These are phyloP conservation scores for Varanus salvator DNA, from an alignment of 2,113 vertebrate genomes.

Conservation along the genomic window DNA sequence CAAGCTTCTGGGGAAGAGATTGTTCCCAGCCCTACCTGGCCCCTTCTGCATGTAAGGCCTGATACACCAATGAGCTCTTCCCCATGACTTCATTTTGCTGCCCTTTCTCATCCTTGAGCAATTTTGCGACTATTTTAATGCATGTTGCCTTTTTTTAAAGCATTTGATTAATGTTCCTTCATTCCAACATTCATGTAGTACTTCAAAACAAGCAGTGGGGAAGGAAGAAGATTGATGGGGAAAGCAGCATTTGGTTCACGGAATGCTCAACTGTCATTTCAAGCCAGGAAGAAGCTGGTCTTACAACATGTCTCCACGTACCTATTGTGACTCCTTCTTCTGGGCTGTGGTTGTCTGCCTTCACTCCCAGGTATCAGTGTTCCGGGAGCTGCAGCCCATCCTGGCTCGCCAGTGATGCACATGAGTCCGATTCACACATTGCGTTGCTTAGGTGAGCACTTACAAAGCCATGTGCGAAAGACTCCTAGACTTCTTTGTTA, in stretches of 20 bases:
- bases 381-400: neutral
- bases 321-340: too few relatives aligned
- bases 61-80: neutral
- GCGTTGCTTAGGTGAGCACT: neutral
- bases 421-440: neutral
- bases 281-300: neutral
- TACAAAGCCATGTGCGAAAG: neutral
- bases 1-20: too few relatives aligned
- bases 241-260: neutral
- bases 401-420: neutral
- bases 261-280: neutral
- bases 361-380: neutral
- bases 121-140: neutral
- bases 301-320: neutral
- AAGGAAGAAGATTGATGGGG: neutral
- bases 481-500: too few relatives aligned
- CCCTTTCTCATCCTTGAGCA: too few relatives aligned
- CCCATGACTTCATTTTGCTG: too few relatives aligned
- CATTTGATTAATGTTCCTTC: neutral
- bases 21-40: too few relatives aligned
- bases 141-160: neutral
- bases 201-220: neutral
- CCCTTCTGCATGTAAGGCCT: too few relatives aligned
- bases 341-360: neutral
- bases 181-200: neutral